A percentile compares a stretch with the other conserved stretches of the same genome.
These are phyloP conservation scores for Gymnorhina tibicen DNA, from an alignment of 2,113 vertebrate species.

Conservation along the genomic window DNA sequence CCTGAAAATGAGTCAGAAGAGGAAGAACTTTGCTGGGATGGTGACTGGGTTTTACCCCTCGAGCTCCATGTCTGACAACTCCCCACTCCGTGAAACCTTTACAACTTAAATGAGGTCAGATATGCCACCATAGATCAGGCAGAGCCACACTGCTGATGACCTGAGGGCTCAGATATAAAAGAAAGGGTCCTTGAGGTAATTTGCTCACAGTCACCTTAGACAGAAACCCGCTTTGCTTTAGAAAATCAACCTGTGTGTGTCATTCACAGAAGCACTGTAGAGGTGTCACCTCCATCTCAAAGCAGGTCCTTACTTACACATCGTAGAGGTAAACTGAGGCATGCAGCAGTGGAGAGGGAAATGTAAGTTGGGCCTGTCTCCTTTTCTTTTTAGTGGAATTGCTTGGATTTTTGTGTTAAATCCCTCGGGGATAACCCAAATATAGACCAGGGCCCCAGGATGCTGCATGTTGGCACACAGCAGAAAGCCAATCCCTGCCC, in stretches of 20 bases:
- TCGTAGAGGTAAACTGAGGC: not conserved
- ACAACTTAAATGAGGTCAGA: not conserved
- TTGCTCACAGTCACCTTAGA: not conserved
- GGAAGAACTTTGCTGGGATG: not conserved
- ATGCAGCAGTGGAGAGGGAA: not conserved
- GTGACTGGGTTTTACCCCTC: not conserved
- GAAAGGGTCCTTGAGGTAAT: not conserved
- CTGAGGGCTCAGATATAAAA: not conserved
- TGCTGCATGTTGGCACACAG: not conserved
- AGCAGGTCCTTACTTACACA: not conserved
- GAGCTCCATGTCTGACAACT: not conserved
- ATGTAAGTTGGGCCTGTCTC: accelerated
- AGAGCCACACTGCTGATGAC: not conserved
- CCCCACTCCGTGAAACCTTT: not conserved
- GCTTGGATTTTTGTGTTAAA: not conserved
- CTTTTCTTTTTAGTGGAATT: not conserved
- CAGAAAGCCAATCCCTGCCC: not conserved
- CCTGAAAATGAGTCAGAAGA: not conserved
- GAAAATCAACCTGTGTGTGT: not conserved
- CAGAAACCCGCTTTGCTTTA: not conserved
- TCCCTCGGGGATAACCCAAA: not conserved
- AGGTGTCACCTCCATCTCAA: not conserved
- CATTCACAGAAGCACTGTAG: not conserved
- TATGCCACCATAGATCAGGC: not conserved
- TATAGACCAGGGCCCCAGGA: accelerated